Conservation (phyloP, 2,797 vertebrate species). For the Microchirus variegatus region DNA sequence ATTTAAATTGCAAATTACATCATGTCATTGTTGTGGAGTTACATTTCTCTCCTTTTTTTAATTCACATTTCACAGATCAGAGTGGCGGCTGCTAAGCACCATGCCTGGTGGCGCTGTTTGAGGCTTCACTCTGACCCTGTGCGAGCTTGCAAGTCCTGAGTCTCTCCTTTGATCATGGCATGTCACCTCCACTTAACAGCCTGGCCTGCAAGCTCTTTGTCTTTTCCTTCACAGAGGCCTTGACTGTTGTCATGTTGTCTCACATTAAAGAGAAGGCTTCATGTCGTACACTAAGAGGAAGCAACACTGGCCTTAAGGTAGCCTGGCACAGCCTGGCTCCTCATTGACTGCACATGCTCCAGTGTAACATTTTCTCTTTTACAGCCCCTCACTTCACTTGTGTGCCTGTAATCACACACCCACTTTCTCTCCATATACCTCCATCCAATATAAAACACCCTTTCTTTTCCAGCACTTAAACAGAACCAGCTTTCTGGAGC, state of each 20-base stretch:
- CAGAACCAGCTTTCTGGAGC: constrained; percentile 35
- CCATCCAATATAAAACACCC: constrained; percentile 27
- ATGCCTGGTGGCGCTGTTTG: constrained; percentile 28
- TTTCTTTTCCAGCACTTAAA: constrained; percentile 45
- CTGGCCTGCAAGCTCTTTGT: constrained; percentile 40
- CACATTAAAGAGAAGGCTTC: constrained; percentile 54
- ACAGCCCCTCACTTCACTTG: constrained; percentile 7
- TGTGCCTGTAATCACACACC: constrained; percentile 33
- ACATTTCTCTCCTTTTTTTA: constrained; percentile 7
- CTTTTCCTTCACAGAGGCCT: constrained; percentile 30
- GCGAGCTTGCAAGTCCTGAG: constrained; percentile 3
- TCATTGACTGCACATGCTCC: constrained; percentile 3
- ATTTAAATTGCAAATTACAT: constrained; percentile 61
- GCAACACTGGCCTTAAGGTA: constrained; percentile 59
- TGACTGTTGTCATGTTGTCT: constrained; percentile 58
- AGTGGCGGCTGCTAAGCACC: constrained; percentile 4
- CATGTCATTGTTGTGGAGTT: constrained; percentile 20
- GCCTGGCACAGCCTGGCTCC: constrained; percentile 10
- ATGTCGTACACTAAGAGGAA: constrained; percentile 50
- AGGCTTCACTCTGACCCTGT: constrained; percentile 31
- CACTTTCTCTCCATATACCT: constrained; percentile 15
- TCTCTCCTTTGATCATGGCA: constrained; percentile 52
- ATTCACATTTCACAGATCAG: constrained; percentile 6
- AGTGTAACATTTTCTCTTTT: constrained; percentile 33
- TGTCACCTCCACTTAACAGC: constrained; percentile 57